Conservation (phyloP, 2,797 vertebrate species). For the Pyrocephalus nanus region DNA sequence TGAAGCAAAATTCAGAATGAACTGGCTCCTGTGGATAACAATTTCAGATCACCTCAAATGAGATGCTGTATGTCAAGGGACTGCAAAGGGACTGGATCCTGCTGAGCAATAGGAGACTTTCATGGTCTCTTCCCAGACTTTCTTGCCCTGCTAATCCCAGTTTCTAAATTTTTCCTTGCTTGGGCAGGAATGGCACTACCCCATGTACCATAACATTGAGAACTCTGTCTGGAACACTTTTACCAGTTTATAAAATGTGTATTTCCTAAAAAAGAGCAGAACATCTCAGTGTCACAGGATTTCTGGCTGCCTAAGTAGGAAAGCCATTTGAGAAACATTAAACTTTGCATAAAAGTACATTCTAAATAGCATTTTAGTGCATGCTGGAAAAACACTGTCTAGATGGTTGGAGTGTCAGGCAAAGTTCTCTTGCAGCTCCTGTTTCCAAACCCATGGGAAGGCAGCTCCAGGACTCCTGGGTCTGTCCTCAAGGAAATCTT, state of each 20-base stretch:
- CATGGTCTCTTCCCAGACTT: not conserved
- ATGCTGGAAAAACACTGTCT: not conserved
- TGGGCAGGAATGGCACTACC: not conserved
- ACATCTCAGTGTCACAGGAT: not conserved
- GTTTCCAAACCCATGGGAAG: not conserved
- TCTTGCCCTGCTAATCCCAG: not conserved
- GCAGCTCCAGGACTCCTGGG: not conserved
- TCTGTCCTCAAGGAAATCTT: not conserved
- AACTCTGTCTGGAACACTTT: not conserved
- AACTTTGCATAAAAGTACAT: not conserved
- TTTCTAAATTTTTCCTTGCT: conserved; percentile 2
- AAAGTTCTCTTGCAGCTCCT: not conserved
- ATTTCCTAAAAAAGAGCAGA: not conserved
- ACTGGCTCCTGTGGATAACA: not conserved
- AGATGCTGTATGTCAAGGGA: not conserved
- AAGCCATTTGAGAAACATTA: not conserved
- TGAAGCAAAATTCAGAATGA: not conserved
- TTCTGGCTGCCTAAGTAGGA: not conserved
- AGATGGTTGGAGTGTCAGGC: not conserved
- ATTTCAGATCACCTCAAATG: not conserved
- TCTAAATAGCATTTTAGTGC: not conserved
- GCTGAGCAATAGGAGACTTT: not conserved
- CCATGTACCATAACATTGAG: not conserved
- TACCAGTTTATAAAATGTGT: not conserved
- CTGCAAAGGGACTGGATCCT: not conserved